phyloP scores from a whole-genome alignment of 2,888 invertebrate genomes.

The Lymantria monacha region DNA sequence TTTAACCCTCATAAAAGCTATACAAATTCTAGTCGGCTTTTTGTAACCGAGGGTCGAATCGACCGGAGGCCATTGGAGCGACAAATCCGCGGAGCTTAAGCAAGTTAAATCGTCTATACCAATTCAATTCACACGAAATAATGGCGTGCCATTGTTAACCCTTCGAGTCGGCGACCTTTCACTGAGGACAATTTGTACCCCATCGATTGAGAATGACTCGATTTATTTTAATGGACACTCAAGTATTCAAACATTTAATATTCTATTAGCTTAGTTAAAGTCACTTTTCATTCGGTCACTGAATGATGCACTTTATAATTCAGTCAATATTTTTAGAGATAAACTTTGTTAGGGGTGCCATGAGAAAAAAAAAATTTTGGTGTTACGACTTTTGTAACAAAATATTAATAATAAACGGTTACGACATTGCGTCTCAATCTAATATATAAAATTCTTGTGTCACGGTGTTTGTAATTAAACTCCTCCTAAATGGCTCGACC shows the following conservation, averaged over 20 bases:
- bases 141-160: constrained; percentile 54
- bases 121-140: constrained; percentile 62
- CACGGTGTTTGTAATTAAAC: no score
- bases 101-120: constrained; percentile 61
- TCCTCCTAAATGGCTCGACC: no score
- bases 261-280: constrained; percentile 12
- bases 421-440: no score
- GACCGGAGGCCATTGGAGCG: constrained; percentile 37
- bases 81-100: constrained; percentile 52
- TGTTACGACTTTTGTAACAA: no score
- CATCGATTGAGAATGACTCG: constrained; percentile 28
- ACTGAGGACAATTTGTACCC: constrained; percentile 36
- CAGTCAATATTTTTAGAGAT: no score
- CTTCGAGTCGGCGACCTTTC: constrained; percentile 36
- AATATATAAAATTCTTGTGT: no score
- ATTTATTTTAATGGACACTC: constrained; percentile 35
- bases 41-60: constrained; percentile 37
- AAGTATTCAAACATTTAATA: constrained; percentile 26
- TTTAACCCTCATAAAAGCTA: constrained; percentile 35
- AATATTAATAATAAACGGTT: no score
- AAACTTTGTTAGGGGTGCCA: no score
- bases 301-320: no score
- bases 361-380: no score
- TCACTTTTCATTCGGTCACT: neutral
- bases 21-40: constrained; percentile 45